Evolutionary conservation across 2,797 vertebrate genomes (phyloP), one percentile per base, ranked within the genome.

Genomic region (Scleropages formosus): DNA sequence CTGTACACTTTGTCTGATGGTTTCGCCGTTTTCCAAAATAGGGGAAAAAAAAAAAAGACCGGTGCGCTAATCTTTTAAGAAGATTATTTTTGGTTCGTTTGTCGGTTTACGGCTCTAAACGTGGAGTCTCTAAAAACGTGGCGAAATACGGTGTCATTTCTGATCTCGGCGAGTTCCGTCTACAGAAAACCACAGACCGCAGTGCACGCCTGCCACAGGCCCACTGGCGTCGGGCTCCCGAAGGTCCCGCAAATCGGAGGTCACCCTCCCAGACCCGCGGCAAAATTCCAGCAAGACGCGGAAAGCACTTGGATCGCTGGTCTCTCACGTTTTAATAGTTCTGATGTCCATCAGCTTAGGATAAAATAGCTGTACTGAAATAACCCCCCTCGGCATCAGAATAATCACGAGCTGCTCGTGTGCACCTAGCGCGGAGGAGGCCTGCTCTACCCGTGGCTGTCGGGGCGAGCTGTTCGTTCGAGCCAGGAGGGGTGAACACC

Each of bases 51-150:
- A 68, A 58, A 76, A 80, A 78, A 75, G 61, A 68, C 73, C 66
- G 75, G 49, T 31, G 46, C 74, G 74, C 69, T 87, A 86, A 87
- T 81, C 87, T 78, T 69, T 77, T 87, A 88, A 89, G 86, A 85
- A 81, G 86, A 88, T 90, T 90, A 88, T 68, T 76, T 75, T 47
- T 22, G 24, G 53, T 72, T 59, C 56, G 72, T 39, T 72, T 31
- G 53, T n/a, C 69, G 16, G 69, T 59, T 59, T 59, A 59, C 69
- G 39, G 69, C 53, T 53, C 10, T 59, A 63, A 63, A 63, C 61
- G 63, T 63, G 22, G 1, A 12, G 51, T 72, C 51, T n/a, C 16
- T 53, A 51, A 47, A 53, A 53, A 72, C 44, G 47, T n/a, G 49
- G 62, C 51, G 56, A 71, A 31, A 27, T 27, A 9, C 9, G 15